Percentiles rank a stretch among this genome's conserved stretches.
Conservation (phyloP, 2,113 vertebrate species). For the Protobothrops mucrosquamatus region DNA sequence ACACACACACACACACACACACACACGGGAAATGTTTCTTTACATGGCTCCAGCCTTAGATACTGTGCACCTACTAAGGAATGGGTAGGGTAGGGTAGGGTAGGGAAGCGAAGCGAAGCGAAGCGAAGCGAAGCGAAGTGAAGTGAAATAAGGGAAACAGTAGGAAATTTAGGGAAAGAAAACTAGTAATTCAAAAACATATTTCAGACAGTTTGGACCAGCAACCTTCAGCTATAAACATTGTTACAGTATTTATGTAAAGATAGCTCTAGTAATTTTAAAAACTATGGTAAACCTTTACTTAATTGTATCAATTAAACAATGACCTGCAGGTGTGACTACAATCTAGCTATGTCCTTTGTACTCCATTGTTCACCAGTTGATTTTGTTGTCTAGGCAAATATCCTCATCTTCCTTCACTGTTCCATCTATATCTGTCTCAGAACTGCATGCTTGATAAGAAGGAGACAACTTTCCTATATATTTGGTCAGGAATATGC, state of each 20-base stretch:
- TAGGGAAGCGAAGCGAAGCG: accelerated
- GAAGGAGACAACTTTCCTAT: background rate
- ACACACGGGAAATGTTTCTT: background rate
- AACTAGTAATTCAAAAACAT: background rate
- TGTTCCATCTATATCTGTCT: background rate
- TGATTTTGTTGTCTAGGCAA: background rate
- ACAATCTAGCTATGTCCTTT: background rate
- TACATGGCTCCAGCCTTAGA: background rate
- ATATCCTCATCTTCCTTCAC: background rate
- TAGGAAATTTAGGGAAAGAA: background rate
- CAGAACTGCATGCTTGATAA: background rate
- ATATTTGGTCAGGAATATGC: background rate
- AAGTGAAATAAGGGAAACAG: background rate
- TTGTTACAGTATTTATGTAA: background rate
- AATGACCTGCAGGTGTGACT: background rate
- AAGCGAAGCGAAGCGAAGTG: background rate
- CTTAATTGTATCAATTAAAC: background rate
- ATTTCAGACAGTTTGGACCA: background rate
- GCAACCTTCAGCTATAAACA: background rate
- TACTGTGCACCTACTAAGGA: background rate
- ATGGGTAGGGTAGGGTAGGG: background rate
- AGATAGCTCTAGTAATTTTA: background rate
- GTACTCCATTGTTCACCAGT: background rate
- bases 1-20: background rate
- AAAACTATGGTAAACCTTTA: background rate